Percentiles rank a stretch among this genome's conserved stretches.
Evolutionary conservation across 1,140 invertebrate species (phyloP).

Genomic region (Manduca sexta): DNA sequence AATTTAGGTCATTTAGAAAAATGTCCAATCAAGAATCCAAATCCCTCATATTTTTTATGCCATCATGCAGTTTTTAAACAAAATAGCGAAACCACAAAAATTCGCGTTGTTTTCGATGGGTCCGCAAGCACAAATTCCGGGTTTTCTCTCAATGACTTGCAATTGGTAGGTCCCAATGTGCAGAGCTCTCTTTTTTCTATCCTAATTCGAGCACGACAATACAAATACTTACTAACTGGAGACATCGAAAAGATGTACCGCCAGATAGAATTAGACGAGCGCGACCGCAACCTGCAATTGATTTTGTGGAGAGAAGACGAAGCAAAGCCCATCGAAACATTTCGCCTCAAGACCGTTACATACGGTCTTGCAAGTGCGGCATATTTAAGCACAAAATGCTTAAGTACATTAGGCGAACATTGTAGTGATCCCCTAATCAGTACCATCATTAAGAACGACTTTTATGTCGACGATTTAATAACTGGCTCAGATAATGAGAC

Average conservation of each 20-base stretch:
- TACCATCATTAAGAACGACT: constrained; percentile 40
- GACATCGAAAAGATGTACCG: constrained; percentile 29
- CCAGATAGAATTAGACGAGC: neutral
- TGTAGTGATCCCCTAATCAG: constrained; percentile 21
- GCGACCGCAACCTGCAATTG: neutral
- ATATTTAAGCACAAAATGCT: neutral
- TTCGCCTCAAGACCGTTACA: neutral
- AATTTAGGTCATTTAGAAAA: constrained; percentile 19
- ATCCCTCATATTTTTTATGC: constrained; percentile 10
- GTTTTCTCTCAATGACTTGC: neutral
- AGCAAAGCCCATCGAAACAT: neutral
- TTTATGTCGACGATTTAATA: constrained; percentile 69
- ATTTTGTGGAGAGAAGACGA: constrained; percentile 1
- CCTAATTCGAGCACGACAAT: constrained; percentile 39
- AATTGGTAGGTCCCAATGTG: constrained; percentile 11
- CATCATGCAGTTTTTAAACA: constrained; percentile 15
- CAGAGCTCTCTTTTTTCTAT: constrained; percentile 31
- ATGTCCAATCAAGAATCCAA: constrained; percentile 10
- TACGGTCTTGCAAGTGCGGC: neutral
- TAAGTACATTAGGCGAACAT: constrained; percentile 21
- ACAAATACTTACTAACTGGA: constrained; percentile 30
- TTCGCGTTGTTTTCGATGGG: constrained; percentile 16
- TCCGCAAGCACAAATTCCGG: constrained; percentile 1
- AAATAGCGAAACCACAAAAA: constrained; percentile 10
- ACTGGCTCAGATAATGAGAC: constrained; percentile 32